These are phyloP conservation scores for Neoascia interrupta DNA, from an alignment of 2,888 invertebrate species.

Conservation along the genomic window DNA sequence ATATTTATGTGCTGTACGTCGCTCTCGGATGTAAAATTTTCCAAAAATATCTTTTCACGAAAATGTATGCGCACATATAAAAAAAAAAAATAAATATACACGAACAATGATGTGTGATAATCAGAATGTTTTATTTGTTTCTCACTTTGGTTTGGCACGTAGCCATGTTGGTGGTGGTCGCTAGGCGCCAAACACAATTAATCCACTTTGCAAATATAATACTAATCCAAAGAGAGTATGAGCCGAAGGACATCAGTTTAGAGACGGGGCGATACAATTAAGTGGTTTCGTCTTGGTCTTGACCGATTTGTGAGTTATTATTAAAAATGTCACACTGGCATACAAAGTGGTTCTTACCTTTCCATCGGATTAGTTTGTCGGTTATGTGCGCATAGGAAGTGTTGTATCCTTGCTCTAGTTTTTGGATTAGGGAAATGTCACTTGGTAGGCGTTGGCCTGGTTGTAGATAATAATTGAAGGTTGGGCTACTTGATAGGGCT, in stretches of 20 bases:
- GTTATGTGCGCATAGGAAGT: too few relatives aligned
- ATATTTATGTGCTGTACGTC: too few relatives aligned
- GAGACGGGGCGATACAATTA: background rate
- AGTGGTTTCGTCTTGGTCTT: background rate
- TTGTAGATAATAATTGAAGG: too few relatives aligned
- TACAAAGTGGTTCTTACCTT: background rate
- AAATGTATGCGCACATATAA: too few relatives aligned
- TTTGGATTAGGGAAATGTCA: slow-evolving; percentile 14
- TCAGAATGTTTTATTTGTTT: background rate
- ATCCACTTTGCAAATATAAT: slow-evolving; percentile 14
- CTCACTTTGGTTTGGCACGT: slow-evolving; percentile 5
- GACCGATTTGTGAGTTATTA: slow-evolving; percentile 1
- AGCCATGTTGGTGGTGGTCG: background rate
- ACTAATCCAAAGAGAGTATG: slow-evolving; percentile 6
- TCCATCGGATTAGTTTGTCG: too few relatives aligned
- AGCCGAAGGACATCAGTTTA: slow-evolving; percentile 13
- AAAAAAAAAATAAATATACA: too few relatives aligned
- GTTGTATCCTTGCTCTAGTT: slow-evolving; percentile 11
- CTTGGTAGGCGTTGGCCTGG: too few relatives aligned
- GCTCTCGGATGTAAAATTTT: too few relatives aligned
- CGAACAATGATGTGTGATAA: background rate
- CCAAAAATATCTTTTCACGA: slow-evolving; percentile 3
- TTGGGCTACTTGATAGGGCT: too few relatives aligned
- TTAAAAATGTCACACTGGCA: slow-evolving; percentile 16
- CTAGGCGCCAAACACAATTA: slow-evolving; percentile 16